Percentiles rank a stretch among this genome's conserved stretches.
Conservation (phyloP, 1,140 invertebrate genomes). For the Drosophila varians region DNA sequence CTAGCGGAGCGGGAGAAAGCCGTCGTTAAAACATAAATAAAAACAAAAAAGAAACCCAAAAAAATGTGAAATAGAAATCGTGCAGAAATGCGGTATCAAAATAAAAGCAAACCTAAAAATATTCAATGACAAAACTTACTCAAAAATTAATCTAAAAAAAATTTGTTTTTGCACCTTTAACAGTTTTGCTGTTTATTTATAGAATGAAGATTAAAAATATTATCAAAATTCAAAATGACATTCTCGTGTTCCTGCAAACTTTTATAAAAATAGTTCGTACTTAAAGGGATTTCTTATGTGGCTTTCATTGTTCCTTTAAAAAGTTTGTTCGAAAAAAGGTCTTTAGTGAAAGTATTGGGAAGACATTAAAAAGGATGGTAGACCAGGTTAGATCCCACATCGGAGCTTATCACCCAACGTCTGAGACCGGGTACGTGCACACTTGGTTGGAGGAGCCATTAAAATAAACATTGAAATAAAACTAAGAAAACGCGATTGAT, state of each 20-base stretch:
- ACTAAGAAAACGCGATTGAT: slow-evolving; percentile 21
- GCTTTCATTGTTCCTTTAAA: too few relatives aligned
- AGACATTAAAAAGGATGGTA: neutral
- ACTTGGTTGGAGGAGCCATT: slow-evolving; percentile 10
- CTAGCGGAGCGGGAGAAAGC: slow-evolving; percentile 34
- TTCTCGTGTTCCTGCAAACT: too few relatives aligned
- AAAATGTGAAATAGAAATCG: slow-evolving; percentile 45
- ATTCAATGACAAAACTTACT: slow-evolving; percentile 6
- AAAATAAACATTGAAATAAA: slow-evolving; percentile 48
- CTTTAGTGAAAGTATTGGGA: too few relatives aligned
- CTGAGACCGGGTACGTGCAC: slow-evolving; percentile 3
- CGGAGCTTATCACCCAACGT: slow-evolving; percentile 41
- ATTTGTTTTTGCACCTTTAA: neutral
- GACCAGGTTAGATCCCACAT: slow-evolving; percentile 18
- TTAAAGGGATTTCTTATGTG: too few relatives aligned
- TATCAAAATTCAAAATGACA: too few relatives aligned
- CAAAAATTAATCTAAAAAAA: neutral
- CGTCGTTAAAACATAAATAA: slow-evolving; percentile 9
- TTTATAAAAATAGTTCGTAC: too few relatives aligned
- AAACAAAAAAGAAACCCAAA: slow-evolving; percentile 4
- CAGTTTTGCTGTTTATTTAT: neutral
- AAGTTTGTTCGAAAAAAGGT: too few relatives aligned
- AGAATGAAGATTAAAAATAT: neutral
- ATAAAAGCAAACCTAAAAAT: slow-evolving; percentile 28
- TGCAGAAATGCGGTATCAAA: slow-evolving; percentile 43